Conservation (phyloP, 1,140 invertebrate genomes). For the Linepithema humile region DNA sequence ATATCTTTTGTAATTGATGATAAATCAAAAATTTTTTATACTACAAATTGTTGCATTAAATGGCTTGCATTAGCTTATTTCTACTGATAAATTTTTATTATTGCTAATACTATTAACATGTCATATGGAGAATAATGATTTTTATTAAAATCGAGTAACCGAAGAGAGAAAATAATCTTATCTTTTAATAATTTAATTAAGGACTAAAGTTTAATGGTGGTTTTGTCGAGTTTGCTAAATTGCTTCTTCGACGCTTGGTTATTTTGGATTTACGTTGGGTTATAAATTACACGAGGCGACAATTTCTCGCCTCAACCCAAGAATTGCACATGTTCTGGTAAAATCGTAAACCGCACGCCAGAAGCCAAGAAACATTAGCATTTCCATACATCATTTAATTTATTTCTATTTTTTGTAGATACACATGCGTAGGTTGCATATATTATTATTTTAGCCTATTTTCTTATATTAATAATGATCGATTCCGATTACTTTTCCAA, state of each 20-base stretch:
- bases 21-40: not conserved
- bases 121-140: no score
- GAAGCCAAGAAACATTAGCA: not conserved
- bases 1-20: not conserved
- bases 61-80: no score
- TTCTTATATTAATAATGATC: not conserved
- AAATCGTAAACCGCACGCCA: conserved; percentile 19
- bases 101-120: no score
- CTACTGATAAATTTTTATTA: no score
- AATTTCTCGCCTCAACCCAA: conserved; percentile 42
- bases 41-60: not conserved
- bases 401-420: not conserved
- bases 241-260: conserved; percentile 25
- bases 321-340: conserved; percentile 18
- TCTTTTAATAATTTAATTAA: conserved; percentile 6
- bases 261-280: conserved; percentile 32
- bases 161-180: not conserved
- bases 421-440: not conserved
- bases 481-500: not conserved
- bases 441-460: not conserved
- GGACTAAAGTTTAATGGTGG: not conserved
- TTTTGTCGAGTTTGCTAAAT: conserved; percentile 14
- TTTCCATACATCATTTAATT: conserved; percentile 16
- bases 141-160: not conserved
- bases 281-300: conserved; percentile 43